Evolutionary conservation across 2,113 vertebrate species (phyloP).

Genomic region (Apus apus): DNA sequence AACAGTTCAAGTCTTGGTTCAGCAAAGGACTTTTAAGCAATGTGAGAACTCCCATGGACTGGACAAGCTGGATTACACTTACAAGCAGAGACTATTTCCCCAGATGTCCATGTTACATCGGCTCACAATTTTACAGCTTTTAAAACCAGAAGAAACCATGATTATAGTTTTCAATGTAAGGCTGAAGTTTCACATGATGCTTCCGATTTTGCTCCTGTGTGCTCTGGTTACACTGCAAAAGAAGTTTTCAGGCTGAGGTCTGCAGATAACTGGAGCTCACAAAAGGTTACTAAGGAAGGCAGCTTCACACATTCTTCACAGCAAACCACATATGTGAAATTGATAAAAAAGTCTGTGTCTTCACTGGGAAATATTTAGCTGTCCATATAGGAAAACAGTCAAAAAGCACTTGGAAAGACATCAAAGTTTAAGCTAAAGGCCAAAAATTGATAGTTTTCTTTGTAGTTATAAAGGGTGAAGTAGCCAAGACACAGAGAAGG

Average conservation of each 20-base stretch:
- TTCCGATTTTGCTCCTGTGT: not conserved
- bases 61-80: not conserved
- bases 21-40: not conserved
- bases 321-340: not conserved
- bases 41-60: not conserved
- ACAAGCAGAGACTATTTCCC: not conserved
- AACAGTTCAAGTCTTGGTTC: not conserved
- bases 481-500: not conserved
- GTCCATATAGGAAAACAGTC: not conserved
- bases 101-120: fast-evolving
- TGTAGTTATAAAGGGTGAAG: not conserved
- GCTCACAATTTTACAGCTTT: not conserved
- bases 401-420: conserved; percentile 14
- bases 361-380: not conserved
- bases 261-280: not conserved
- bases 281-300: not conserved
- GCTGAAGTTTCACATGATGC: not conserved
- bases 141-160: not conserved
- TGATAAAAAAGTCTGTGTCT: not conserved
- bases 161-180: not conserved
- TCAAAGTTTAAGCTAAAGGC: conserved; percentile 17
- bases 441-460: not conserved
- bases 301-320: not conserved
- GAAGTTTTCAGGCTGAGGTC: not conserved
- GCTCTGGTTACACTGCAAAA: not conserved